A percentile compares a stretch with the other conserved stretches of the same genome.
Evolutionary conservation across 1,140 invertebrate species (phyloP).

Genomic region (Dendrolimus punctatus): DNA sequence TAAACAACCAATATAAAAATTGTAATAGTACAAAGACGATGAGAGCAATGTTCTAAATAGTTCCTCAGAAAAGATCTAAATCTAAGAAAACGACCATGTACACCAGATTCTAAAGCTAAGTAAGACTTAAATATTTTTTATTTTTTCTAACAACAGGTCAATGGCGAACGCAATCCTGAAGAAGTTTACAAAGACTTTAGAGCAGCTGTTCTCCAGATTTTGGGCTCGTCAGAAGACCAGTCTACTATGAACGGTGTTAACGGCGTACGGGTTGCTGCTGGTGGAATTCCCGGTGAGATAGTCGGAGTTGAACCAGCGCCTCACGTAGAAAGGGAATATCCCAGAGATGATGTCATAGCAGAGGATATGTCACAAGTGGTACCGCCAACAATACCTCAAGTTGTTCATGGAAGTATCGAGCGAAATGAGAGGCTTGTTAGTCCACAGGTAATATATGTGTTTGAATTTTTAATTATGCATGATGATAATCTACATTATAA

Average conservation of each 20-base stretch:
- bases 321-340: slow-evolving; percentile 32
- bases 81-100: too few relatives aligned
- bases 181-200: slow-evolving; percentile 88
- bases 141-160: slow-evolving; percentile 72
- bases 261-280: slow-evolving; percentile 71
- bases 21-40: too few relatives aligned
- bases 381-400: slow-evolving; percentile 17
- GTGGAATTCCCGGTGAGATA: slow-evolving; percentile 74
- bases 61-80: too few relatives aligned
- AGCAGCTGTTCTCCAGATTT: slow-evolving; percentile 79
- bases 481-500: not conserved
- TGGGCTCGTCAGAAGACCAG: slow-evolving; percentile 77
- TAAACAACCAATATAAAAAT: too few relatives aligned
- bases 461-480: not conserved
- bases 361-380: slow-evolving; percentile 4
- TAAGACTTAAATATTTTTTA: not conserved
- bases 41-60: too few relatives aligned
- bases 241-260: slow-evolving; percentile 71
- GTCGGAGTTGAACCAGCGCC: slow-evolving; percentile 73
- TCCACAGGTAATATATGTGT: slow-evolving; percentile 27
- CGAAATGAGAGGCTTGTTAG: slow-evolving; percentile 23
- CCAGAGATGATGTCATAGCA: slow-evolving; percentile 11
- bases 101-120: not conserved
- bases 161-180: slow-evolving; percentile 85
- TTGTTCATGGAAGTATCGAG: slow-evolving; percentile 15